phyloP scores from a whole-genome alignment of 2,888 invertebrate genomes.

The Panopea generosa region DNA sequence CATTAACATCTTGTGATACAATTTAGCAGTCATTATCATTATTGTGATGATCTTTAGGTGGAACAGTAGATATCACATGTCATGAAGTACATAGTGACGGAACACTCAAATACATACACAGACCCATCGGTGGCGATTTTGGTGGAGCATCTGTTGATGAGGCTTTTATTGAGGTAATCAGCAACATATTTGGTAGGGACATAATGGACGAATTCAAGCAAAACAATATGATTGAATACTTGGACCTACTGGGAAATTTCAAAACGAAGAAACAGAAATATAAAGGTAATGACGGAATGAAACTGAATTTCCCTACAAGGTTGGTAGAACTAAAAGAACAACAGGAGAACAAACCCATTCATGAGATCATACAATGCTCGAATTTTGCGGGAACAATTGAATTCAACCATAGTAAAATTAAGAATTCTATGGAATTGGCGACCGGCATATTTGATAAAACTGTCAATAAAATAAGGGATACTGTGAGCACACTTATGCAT shows the following conservation, averaged over 20 bases:
- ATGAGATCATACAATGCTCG: conserved; percentile 6
- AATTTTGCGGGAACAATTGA: conserved; percentile 10
- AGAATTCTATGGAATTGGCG: conserved; percentile 10
- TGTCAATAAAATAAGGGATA: conserved; percentile 12
- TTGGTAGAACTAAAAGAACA: conserved; percentile 22
- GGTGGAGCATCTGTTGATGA: conserved; percentile 52
- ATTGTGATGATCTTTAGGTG: conserved; percentile 33
- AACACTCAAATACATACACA: conserved; percentile 44
- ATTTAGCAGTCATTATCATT: no score
- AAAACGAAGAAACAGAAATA: conserved; percentile 43
- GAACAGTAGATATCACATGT: conserved; percentile 54
- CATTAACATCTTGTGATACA: no score
- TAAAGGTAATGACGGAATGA: conserved; percentile 28
- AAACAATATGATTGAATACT: conserved; percentile 33
- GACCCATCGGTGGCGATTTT: conserved; percentile 49
- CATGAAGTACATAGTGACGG: conserved; percentile 37
- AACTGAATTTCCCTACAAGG: conserved; percentile 24
- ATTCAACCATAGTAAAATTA: conserved; percentile 41
- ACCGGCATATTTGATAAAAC: conserved; percentile 31
- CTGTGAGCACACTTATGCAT: conserved; percentile 9
- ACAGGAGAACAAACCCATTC: background rate
- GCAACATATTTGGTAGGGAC: conserved; percentile 19
- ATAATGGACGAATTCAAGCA: conserved; percentile 27
- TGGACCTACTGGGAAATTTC: conserved; percentile 42
- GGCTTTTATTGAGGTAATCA: conserved; percentile 23